These are phyloP conservation scores for Stegana nigrithorax DNA, from an alignment of 2,888 invertebrate genomes.

Conservation along the genomic window DNA sequence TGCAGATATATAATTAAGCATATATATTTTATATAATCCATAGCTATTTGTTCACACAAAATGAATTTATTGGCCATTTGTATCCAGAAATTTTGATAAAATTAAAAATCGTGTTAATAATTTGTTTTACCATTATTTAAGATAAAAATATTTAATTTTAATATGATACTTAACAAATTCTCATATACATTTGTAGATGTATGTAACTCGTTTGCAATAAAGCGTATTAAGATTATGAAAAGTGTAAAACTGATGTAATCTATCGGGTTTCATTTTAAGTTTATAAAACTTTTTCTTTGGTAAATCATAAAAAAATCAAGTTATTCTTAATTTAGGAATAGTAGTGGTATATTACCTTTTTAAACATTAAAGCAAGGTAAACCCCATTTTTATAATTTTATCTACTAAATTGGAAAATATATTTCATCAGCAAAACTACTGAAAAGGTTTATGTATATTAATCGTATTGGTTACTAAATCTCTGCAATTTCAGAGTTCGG, in stretches of 20 bases:
- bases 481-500: conserved; percentile 5
- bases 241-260: conserved; percentile 13
- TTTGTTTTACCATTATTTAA: conserved; percentile 11
- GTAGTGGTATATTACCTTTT: too few species aligned
- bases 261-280: not conserved
- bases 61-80: conserved; percentile 47
- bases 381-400: too few species aligned
- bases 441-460: too few species aligned
- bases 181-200: conserved; percentile 9
- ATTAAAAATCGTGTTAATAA: conserved; percentile 7
- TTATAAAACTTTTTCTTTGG: too few species aligned
- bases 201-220: conserved; percentile 6
- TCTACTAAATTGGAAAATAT: too few species aligned
- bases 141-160: not conserved
- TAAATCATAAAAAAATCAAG: too few species aligned
- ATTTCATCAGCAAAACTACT: too few species aligned
- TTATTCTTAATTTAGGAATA: too few species aligned
- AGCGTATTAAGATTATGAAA: too few species aligned
- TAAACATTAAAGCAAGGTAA: too few species aligned
- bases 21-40: conserved; percentile 46
- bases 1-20: not conserved
- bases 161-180: not conserved
- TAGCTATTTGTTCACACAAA: conserved; percentile 9
- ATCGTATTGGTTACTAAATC: not conserved
- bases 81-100: conserved; percentile 24